Evolutionary conservation across 2,113 vertebrate genomes (phyloP).

Genomic region (Hippocampus barbouri): DNA sequence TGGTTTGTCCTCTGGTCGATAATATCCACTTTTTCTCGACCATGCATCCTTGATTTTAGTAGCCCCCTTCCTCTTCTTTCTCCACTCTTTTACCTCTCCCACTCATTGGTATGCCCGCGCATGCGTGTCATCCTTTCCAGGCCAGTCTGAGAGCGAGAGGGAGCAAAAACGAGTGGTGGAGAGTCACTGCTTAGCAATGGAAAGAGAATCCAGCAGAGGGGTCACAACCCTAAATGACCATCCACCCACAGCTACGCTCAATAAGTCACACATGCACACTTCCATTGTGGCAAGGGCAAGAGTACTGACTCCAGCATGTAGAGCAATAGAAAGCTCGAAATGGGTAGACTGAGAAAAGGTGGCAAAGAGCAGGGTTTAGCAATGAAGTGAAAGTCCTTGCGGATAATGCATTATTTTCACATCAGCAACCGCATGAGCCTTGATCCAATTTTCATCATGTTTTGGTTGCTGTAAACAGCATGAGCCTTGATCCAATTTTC

Average conservation of each 20-base stretch:
- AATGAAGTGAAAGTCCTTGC: background rate
- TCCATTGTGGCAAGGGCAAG: conserved; percentile 56
- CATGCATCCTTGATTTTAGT: conserved; percentile 25
- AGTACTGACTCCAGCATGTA: conserved; percentile 39
- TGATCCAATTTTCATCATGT: background rate
- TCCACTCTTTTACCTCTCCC: conserved; percentile 10
- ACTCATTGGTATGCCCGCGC: conserved; percentile 66
- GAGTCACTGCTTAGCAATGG: conserved; percentile 55
- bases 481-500: background rate
- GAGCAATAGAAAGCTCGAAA: background rate
- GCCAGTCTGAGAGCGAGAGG: conserved; percentile 32
- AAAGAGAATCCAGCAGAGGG: conserved; percentile 63
- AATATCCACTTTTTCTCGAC: conserved; percentile 17
- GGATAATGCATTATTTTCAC: background rate
- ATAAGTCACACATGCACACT: conserved; percentile 51
- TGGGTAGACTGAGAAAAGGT: background rate
- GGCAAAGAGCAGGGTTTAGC: background rate
- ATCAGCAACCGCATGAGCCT: background rate
- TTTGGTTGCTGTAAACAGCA: background rate
- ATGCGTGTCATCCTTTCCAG: conserved; percentile 53
- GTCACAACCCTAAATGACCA: conserved; percentile 58
- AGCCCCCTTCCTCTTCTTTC: conserved; percentile 10
- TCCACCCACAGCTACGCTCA: conserved; percentile 27
- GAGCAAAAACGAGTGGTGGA: conserved; percentile 12
- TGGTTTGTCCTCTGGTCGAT: conserved; percentile 27